Conservation (phyloP, 2,113 vertebrate genomes). For the Aegotheles bennettii region DNA sequence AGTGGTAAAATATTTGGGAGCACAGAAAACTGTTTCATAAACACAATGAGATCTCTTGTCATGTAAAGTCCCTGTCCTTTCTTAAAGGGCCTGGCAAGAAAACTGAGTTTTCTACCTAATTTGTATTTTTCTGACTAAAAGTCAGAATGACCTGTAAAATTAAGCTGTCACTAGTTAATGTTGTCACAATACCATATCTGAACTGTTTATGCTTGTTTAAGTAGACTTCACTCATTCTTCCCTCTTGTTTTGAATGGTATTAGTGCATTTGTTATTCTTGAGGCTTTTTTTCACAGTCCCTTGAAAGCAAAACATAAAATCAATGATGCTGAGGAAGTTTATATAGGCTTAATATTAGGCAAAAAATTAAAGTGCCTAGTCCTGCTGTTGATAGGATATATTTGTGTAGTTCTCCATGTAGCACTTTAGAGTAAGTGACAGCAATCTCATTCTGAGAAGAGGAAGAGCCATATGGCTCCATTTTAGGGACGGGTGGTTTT, state of each 20-base stretch:
- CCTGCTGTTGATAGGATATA: neutral
- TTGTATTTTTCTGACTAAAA: neutral
- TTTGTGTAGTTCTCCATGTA: neutral
- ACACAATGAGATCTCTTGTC: neutral
- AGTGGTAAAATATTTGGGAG: neutral
- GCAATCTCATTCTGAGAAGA: neutral
- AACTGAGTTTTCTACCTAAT: neutral
- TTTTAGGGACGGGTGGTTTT: neutral
- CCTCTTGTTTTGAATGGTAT: neutral
- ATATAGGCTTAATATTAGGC: neutral
- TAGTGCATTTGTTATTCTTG: neutral
- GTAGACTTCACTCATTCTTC: neutral
- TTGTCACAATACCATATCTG: neutral
- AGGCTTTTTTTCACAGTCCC: neutral
- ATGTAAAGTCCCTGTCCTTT: neutral
- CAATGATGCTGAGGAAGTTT: neutral
- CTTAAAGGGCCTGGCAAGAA: neutral
- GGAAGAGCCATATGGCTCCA: neutral
- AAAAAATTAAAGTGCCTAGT: neutral
- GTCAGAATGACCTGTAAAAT: neutral
- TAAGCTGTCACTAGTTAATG: neutral
- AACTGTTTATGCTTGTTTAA: neutral
- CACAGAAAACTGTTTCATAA: neutral
- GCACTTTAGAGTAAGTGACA: neutral
- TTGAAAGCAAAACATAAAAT: constrained; percentile 15